Evolutionary conservation across 2,797 vertebrate species (phyloP).

Genomic region (Scyliorhinus canicula): DNA sequence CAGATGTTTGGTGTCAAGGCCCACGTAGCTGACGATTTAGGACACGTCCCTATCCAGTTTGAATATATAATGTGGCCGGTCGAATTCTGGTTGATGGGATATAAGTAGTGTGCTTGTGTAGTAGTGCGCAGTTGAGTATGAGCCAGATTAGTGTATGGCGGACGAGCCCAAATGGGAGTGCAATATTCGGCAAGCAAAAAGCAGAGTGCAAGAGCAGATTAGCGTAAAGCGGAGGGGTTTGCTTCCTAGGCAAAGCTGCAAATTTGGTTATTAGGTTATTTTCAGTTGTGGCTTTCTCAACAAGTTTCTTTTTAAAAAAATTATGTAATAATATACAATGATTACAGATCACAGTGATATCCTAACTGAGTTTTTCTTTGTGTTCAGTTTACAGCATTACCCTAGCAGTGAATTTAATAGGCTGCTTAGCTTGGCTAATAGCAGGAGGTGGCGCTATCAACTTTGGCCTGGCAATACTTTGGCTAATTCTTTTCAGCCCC

Average conservation of each 20-base stretch:
- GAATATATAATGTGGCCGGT: background rate
- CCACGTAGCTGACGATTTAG: background rate
- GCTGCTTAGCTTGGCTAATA: slow-evolving; percentile 89
- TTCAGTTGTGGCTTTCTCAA: background rate
- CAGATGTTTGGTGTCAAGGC: background rate
- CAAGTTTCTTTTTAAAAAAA: background rate
- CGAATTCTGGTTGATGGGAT: background rate
- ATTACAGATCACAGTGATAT: background rate
- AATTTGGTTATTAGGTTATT: background rate
- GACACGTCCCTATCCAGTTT: background rate
- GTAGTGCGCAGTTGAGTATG: background rate
- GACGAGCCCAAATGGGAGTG: background rate
- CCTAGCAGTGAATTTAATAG: slow-evolving; percentile 72
- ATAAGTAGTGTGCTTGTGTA: background rate
- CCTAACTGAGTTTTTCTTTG: slow-evolving; percentile 23
- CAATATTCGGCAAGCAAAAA: background rate
- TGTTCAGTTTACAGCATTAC: slow-evolving; percentile 79
- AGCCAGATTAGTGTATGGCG: background rate
- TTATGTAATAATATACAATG: background rate
- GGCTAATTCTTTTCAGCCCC: slow-evolving; percentile 85
- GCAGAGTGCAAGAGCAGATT: background rate
- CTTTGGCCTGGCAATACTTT: slow-evolving; percentile 81
- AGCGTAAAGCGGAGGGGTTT: background rate
- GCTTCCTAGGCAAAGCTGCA: background rate
- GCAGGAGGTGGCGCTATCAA: slow-evolving; percentile 66